Conservation (phyloP, 2,797 vertebrate genomes). For the Acropternis orthonyx region DNA sequence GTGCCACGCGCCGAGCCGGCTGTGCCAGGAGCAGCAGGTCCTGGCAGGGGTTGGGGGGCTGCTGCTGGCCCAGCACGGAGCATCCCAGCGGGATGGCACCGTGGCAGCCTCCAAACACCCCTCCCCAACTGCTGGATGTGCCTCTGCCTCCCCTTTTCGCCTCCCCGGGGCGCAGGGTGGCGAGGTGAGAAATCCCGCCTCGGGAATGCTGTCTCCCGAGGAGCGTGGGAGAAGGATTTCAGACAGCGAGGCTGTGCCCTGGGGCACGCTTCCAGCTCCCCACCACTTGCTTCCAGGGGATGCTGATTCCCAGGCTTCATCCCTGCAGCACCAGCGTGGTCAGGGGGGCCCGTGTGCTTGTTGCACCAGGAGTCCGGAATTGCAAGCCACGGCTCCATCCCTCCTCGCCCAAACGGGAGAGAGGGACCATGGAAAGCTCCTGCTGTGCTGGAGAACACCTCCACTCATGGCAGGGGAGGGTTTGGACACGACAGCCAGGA, state of each 20-base stretch:
- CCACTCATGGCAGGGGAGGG: neutral
- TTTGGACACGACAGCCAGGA: neutral
- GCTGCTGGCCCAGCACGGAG: neutral
- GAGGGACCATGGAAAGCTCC: neutral
- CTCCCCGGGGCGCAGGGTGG: no score
- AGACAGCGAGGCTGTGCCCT: neutral
- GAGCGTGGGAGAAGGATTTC: neutral
- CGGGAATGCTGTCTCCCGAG: neutral
- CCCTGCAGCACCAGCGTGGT: neutral
- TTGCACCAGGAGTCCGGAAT: rapidly evolving
- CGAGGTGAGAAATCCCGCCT: neutral
- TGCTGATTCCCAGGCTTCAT: neutral
- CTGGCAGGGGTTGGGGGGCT: neutral
- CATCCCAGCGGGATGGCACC: neutral
- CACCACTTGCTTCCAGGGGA: rapidly evolving
- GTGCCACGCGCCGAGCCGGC: rapidly evolving
- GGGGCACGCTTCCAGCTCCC: neutral
- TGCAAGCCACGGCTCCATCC: rapidly evolving
- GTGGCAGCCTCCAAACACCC: neutral
- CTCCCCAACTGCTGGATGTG: neutral
- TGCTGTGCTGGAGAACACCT: neutral
- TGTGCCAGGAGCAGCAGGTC: neutral
- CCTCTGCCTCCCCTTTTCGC: neutral
- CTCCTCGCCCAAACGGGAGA: rapidly evolving
- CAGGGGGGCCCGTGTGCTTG: rapidly evolving